Base-by-base conservation (phyloP, 2,113 vertebrate genomes). In the Clarias gariepinus region DNA sequence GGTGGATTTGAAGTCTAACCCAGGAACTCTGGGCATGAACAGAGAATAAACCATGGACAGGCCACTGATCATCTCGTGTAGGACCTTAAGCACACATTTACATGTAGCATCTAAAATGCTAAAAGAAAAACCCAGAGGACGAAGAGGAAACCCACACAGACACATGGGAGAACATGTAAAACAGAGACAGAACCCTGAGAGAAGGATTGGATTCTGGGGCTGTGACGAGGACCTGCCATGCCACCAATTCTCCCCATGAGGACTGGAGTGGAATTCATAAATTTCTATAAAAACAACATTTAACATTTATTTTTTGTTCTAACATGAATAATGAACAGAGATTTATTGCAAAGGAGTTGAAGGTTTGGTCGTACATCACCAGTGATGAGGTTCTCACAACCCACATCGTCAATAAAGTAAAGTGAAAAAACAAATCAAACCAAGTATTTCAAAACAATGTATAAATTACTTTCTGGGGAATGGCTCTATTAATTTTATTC, bases 301-400 rank as follows among this genome's bases (percentile, higher is more conserved):
- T 80, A 81, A 84, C 28, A 73, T 84, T 78, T 69, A 57, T 30
- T 10, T 77, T 69, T 41, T 81, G 52, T 30, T 53, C 47, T 55
- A 52, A 21, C 13, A 86, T 79, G 63, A 84, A 23, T 60, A 69
- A 61, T 87, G n/a, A 83, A 71, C 9, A 25, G 21, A 28, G 52
- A 81, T 73, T 71, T 86, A 73, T 18, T 53, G 82, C 81, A 68
- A 23, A 74, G 81, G 36, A 13, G 15, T 28, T 74, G 57, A n/a
- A 61, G 18, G 30, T 52, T 33, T 30, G 36, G 66, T 47, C 58
- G 13, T 81, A 61, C 33, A 55, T 77, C 52, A 47, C 0, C 23
- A 47, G 1, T 63, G 53, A 74, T 74, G 15, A 55, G 10, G 60
- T 21, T 61, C 83, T 85, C 57, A 58, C 58, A 30, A 41, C 80